A percentile compares a stretch with the other conserved stretches of the same genome.
phyloP scores from a whole-genome alignment of 1,140 invertebrate species.

The Lysiphlebus fabarum region DNA sequence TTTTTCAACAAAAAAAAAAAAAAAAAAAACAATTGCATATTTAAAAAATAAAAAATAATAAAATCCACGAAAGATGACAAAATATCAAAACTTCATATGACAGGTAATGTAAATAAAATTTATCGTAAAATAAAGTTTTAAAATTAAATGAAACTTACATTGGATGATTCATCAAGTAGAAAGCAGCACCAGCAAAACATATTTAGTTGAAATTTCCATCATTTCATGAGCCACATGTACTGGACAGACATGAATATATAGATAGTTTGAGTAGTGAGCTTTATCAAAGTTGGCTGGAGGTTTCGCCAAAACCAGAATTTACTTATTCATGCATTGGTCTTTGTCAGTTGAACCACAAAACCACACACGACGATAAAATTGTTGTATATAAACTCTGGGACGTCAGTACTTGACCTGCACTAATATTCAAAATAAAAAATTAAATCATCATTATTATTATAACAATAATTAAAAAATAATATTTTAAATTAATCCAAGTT shows the following conservation, averaged over 20 bases:
- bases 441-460: too few species aligned
- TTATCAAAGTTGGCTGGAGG: conserved; percentile 24
- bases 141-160: background rate
- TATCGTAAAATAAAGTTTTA: background rate
- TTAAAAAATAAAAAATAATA: too few species aligned
- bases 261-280: background rate
- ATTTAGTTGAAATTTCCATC: conserved; percentile 25
- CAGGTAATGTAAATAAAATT: background rate
- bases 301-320: conserved; percentile 23
- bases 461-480: too few species aligned
- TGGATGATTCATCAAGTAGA: conserved; percentile 15
- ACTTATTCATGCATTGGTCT: conserved; percentile 38
- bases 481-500: too few species aligned
- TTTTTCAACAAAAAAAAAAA: too few species aligned
- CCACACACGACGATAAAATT: conserved; percentile 36
- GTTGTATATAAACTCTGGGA: conserved; percentile 25
- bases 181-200: conserved; percentile 7
- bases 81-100: too few species aligned
- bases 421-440: too few species aligned
- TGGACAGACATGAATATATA: too few species aligned
- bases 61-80: too few species aligned
- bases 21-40: too few species aligned
- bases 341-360: conserved; percentile 31
- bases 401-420: too few species aligned
- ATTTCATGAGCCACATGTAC: conserved; percentile 21